Evolutionary conservation across 2,797 vertebrate species (phyloP).

Genomic region (Crenichthys baileyi): DNA sequence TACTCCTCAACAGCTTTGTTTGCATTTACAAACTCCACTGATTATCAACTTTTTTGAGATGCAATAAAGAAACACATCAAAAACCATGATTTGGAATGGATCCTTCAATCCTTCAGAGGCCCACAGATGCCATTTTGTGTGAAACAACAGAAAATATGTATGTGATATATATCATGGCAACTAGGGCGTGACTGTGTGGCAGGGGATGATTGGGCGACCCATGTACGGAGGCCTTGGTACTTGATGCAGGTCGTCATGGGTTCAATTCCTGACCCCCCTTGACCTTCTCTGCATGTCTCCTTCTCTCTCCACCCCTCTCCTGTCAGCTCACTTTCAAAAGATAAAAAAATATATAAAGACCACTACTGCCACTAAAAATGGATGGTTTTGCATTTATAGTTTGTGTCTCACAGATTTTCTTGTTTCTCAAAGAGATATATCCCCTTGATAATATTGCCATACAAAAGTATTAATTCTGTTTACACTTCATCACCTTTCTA

Average conservation of each 20-base stretch:
- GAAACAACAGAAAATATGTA: conserved; percentile 19
- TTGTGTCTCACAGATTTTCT: not conserved
- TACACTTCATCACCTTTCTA: not conserved
- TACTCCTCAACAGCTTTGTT: conserved; percentile 69
- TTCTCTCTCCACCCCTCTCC: too few species aligned
- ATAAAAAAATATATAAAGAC: too few species aligned
- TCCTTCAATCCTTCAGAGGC: conserved; percentile 17
- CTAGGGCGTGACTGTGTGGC: too few species aligned
- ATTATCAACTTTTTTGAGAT: conserved; percentile 52
- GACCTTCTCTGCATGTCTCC: too few species aligned
- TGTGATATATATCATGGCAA: not conserved
- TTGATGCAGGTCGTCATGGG: too few species aligned
- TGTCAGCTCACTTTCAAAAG: too few species aligned
- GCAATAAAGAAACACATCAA: conserved; percentile 52
- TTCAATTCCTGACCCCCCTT: too few species aligned
- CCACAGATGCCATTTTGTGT: conserved; percentile 1
- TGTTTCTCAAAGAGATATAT: not conserved
- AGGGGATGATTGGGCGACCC: too few species aligned
- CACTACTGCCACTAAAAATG: too few species aligned
- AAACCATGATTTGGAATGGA: conserved; percentile 51
- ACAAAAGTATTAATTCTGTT: not conserved
- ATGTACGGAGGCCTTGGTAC: too few species aligned
- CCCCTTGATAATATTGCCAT: not conserved
- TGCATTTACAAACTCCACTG: conserved; percentile 67
- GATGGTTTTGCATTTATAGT: not conserved